Evolutionary conservation across 1,140 invertebrate genomes (phyloP).

Genomic region (Mercenaria mercenaria): DNA sequence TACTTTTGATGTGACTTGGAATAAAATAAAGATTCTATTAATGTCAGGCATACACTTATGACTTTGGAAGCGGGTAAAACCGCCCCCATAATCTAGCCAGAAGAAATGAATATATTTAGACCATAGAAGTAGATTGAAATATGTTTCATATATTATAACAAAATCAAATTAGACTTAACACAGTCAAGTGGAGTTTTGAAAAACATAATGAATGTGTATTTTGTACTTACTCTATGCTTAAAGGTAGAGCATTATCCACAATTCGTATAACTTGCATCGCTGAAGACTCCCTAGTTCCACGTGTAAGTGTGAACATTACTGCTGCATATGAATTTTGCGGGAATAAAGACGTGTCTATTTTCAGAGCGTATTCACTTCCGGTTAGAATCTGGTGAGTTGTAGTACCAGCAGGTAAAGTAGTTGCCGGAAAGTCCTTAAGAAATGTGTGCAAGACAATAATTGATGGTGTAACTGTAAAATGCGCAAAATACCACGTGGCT

Average conservation of each 20-base stretch:
- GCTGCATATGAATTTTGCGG: not conserved
- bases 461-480: not conserved
- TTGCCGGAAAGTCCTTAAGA: not conserved
- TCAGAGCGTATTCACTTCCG: conserved; percentile 18
- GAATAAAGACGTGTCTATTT: not conserved
- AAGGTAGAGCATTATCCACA: not conserved
- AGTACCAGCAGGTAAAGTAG: not conserved
- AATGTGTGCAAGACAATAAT: not conserved
- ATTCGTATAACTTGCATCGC: conserved; percentile 25
- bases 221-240: conserved; percentile 19
- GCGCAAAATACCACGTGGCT: not conserved
- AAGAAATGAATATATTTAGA: no score
- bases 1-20: no score
- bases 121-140: no score
- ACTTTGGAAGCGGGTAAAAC: no score
- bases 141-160: no score
- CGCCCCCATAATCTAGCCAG: no score
- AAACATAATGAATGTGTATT: no score
- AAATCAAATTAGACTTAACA: no score
- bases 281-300: not conserved
- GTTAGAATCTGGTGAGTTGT: not conserved
- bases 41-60: no score
- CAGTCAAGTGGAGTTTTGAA: no score
- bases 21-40: no score
- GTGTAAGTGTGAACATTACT: conserved; percentile 21